These are phyloP conservation scores for Antrozous pallidus DNA, from an alignment of 2,797 vertebrate species.

Conservation along the genomic window DNA sequence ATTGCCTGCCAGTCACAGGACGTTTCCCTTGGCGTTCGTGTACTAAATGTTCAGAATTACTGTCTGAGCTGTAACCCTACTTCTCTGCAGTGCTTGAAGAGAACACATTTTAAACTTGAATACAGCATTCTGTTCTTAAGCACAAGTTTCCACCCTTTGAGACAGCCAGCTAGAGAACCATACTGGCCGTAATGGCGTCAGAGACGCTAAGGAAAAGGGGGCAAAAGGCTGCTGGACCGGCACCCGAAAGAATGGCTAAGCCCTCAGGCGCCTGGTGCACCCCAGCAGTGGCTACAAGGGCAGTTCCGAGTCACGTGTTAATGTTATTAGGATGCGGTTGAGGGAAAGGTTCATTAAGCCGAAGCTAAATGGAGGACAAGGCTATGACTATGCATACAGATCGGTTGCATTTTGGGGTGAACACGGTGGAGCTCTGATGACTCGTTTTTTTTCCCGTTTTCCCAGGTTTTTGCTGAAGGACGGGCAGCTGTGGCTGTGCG, in stretches of 20 bases:
- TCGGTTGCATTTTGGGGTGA: slow-evolving; percentile 18
- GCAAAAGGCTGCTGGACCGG: not conserved
- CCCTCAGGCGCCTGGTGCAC: not conserved
- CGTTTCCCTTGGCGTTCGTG: not conserved
- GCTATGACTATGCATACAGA: not conserved
- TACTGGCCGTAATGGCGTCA: not conserved
- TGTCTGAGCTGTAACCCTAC: not conserved
- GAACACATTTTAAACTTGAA: slow-evolving; percentile 6
- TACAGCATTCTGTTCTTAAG: not conserved
- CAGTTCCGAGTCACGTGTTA: not conserved
- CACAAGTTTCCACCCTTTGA: not conserved
- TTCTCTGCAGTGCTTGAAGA: not conserved
- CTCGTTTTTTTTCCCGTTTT: slow-evolving; percentile 79
- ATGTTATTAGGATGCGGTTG: not conserved
- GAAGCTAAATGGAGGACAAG: not conserved
- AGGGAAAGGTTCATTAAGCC: not conserved
- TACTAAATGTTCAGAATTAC: slow-evolving; percentile 1
- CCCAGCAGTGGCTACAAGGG: not conserved
- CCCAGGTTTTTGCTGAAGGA: slow-evolving; percentile 97
- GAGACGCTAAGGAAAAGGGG: not conserved
- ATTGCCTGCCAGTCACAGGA: not conserved
- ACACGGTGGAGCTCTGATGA: slow-evolving; percentile 51
- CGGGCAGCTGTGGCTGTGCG: slow-evolving; percentile 98
- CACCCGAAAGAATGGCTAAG: not conserved
- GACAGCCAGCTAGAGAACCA: not conserved